Percentiles rank a stretch among this genome's conserved stretches.
phyloP scores from a whole-genome alignment of 2,797 vertebrate genomes.

The Ceryle rudis region DNA sequence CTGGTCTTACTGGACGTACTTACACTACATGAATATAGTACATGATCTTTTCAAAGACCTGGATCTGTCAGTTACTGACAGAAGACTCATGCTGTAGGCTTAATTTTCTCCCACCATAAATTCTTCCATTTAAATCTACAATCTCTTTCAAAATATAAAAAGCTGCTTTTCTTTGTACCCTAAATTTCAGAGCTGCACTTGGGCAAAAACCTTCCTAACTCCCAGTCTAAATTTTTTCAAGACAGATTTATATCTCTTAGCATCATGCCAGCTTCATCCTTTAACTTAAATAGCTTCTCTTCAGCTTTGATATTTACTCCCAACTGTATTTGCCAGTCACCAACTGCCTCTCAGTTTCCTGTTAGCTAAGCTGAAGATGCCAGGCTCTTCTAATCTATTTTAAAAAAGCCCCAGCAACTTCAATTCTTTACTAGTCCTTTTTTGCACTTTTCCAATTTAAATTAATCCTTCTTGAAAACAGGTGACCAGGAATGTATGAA shows the following conservation, averaged over 20 bases:
- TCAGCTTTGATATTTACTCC: neutral
- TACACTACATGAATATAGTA: neutral
- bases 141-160: neutral
- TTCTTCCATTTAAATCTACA: neutral
- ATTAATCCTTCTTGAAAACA: neutral
- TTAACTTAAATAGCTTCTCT: neutral
- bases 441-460: neutral
- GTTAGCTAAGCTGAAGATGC: neutral
- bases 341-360: neutral
- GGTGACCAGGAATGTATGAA: neutral
- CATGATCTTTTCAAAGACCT: neutral
- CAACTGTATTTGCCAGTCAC: neutral
- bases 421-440: neutral
- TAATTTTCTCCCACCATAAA: neutral
- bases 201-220: neutral
- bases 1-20: no score
- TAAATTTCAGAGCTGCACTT: neutral
- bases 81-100: neutral
- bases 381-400: neutral
- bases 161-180: neutral
- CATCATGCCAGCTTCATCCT: neutral
- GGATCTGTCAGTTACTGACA: neutral
- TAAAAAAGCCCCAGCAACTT: neutral
- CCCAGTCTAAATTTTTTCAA: neutral
- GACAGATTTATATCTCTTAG: neutral